Base-by-base conservation (phyloP, 2,113 vertebrate genomes). In the Paralichthys olivaceus region DNA sequence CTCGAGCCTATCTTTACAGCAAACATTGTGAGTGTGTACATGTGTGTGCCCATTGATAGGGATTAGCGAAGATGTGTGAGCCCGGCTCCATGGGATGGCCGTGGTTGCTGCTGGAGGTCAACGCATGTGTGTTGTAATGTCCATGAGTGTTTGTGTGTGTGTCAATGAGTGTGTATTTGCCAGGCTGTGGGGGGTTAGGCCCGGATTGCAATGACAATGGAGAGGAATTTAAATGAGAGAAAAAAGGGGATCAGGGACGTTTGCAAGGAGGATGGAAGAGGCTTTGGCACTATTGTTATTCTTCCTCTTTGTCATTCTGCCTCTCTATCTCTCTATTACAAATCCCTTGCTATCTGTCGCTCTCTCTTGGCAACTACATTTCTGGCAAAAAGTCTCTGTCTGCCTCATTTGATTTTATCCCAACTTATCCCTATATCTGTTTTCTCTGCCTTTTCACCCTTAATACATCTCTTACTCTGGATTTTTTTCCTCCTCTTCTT, bases 161-260 rank as follows among this genome's bases (percentile, higher is more conserved):
- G 40, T 54, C 28, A 61, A 34, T 67, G 58, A 58, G 71, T 67
- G 56, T 70, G 63, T 79, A 7, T 91, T 84, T 91, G 84, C 59
- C 51, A 55, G 58, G 37, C 53, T n/a, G 90, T 74, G 71, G 85
- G 87, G 84, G 86, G 77, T 83, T 73, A 87, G 85, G 75, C 72
- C 54, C 23, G 77, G 73, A 87, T 88, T 80, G 65, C 65, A 87
- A 90, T 90, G 83, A 90, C 87, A 93, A 93, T 89, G 68, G 83
- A 68, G 71, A 81, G 54, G 80, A 90, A 91, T 93, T 93, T 91
- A 85, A 93, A 91, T 93, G 84, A 91, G 80, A 85, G 77, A 90
- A 86, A 91, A 91, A 89, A 65, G 45, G 76, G 78, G 67, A 84
- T 92, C 69, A 85, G 82, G 81, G 79, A 91, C 60, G 75, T 90